These are phyloP conservation scores for Thamnophis elegans DNA, from an alignment of 2,797 vertebrate genomes.

Conservation along the genomic window DNA sequence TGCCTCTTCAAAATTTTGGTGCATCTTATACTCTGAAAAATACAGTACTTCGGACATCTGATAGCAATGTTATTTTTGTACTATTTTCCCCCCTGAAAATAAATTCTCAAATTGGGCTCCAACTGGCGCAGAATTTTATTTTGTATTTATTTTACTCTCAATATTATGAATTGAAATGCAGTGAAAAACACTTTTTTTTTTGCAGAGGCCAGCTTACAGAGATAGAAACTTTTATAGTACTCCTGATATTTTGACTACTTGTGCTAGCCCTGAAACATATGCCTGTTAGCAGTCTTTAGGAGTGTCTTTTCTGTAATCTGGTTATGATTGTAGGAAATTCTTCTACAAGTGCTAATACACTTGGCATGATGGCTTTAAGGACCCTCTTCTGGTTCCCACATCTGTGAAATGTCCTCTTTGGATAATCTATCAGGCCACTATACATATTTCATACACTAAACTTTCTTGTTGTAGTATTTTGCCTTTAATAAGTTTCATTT, in stretches of 20 bases:
- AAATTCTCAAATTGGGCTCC: neutral
- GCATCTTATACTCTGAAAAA: too few relatives aligned
- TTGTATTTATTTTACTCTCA: neutral
- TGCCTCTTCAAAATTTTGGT: too few relatives aligned
- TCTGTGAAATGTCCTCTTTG: neutral
- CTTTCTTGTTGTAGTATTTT: neutral
- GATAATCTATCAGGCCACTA: neutral
- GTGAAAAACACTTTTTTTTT: neutral
- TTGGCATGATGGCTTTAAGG: neutral
- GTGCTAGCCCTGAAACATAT: neutral
- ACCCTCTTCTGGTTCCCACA: neutral
- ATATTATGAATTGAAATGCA: neutral
- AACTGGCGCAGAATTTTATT: neutral
- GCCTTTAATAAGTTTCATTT: neutral
- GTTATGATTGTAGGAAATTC: neutral
- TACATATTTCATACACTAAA: neutral
- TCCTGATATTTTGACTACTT: neutral
- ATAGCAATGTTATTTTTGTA: neutral
- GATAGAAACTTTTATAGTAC: neutral
- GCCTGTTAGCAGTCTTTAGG: too few relatives aligned
- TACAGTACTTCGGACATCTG: neutral
- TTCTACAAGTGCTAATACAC: neutral
- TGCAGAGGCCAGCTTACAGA: neutral
- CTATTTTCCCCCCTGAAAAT: neutral
- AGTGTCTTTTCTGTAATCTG: neutral